Evolutionary conservation across 2,113 vertebrate genomes (phyloP).

Genomic region (Lophochroa leadbeateri): DNA sequence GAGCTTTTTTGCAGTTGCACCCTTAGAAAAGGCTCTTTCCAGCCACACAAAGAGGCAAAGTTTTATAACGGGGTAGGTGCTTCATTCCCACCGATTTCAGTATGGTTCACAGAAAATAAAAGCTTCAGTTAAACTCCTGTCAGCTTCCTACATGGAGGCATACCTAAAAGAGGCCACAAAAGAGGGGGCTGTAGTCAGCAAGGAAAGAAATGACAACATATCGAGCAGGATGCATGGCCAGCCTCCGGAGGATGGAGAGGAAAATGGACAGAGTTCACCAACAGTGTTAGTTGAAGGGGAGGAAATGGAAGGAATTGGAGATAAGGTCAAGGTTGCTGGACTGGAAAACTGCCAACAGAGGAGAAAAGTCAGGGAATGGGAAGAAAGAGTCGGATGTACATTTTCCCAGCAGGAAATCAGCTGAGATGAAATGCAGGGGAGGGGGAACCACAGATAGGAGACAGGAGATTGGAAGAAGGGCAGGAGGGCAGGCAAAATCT

Average conservation of each 20-base stretch:
- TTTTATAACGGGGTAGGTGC: not conserved
- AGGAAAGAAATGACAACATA: slow-evolving; percentile 23
- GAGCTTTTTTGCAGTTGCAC: not conserved
- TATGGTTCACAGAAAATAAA: not conserved
- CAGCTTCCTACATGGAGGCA: not conserved
- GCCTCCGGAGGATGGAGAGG: slow-evolving; percentile 13
- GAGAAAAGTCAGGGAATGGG: not conserved
- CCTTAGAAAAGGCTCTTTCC: not conserved
- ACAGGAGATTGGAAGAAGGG: not conserved
- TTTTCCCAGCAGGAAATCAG: slow-evolving; percentile 35
- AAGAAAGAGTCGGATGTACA: slow-evolving; percentile 34
- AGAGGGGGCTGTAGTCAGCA: not conserved
- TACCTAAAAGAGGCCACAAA: not conserved
- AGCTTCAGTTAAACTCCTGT: not conserved
- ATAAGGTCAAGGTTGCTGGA: slow-evolving; percentile 24
- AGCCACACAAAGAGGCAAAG: not conserved
- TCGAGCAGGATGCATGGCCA: slow-evolving; percentile 30
- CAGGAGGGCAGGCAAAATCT: not conserved
- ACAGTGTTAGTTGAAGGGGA: not conserved
- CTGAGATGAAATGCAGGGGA: not conserved
- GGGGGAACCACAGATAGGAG: not conserved
- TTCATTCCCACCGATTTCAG: not conserved
- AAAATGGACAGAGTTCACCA: not conserved
- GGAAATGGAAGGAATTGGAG: slow-evolving; percentile 44
- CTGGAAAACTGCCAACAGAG: slow-evolving; percentile 39